Evolutionary conservation across 2,113 vertebrate species (phyloP).

Genomic region (Boulengerochromis microlepis): DNA sequence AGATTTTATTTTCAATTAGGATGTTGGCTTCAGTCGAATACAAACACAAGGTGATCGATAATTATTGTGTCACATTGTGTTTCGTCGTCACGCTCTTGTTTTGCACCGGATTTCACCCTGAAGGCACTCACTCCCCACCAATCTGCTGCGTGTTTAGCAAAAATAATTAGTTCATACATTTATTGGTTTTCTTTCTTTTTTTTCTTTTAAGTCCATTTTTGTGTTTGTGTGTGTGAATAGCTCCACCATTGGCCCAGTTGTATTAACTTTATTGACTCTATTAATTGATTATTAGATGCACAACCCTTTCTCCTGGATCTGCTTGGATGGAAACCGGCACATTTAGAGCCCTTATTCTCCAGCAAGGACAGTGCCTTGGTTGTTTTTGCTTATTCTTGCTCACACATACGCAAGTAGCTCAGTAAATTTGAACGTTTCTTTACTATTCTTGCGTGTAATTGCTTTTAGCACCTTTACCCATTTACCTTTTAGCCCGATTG

Average conservation of each 20-base stretch:
- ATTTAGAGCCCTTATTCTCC: neutral
- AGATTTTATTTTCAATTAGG: neutral
- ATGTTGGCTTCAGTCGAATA: neutral
- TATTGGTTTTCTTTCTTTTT: neutral
- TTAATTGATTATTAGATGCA: neutral
- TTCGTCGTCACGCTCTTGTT: neutral
- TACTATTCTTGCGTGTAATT: neutral
- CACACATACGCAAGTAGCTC: neutral
- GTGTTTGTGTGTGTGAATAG: neutral
- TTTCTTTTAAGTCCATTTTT: neutral
- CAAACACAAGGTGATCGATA: neutral
- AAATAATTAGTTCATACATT: neutral
- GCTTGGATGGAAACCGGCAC: neutral
- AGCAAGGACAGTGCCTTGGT: neutral
- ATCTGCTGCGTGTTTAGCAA: neutral
- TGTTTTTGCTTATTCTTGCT: neutral
- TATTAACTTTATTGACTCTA: constrained; percentile 3
- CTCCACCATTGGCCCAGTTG: neutral
- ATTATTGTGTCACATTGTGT: neutral
- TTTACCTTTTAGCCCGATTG: constrained; percentile 1
- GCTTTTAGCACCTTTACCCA: neutral
- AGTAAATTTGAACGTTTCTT: neutral
- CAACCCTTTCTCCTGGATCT: neutral
- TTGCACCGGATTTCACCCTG: neutral
- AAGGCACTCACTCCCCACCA: neutral